These are phyloP conservation scores for Maniola jurtina DNA, from an alignment of 1,140 invertebrate genomes.

Conservation along the genomic window DNA sequence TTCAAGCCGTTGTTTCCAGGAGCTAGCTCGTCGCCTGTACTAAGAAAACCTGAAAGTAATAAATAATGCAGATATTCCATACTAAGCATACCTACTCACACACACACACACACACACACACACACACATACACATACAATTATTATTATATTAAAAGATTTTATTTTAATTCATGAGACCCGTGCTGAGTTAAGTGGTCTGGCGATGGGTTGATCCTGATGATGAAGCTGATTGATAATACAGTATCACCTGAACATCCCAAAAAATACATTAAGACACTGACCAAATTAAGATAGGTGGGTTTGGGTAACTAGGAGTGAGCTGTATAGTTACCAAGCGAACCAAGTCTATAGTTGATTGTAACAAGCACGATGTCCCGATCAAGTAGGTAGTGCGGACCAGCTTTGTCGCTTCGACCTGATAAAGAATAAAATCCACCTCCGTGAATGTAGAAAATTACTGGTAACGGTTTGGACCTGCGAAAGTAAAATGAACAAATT, in stretches of 20 bases:
- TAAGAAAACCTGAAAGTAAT: conserved; percentile 80
- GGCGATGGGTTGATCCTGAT: no score
- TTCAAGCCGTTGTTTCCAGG: conserved; percentile 87
- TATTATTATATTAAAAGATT: no score
- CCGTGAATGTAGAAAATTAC: conserved; percentile 81
- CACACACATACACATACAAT: no score
- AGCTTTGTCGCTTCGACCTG: conserved; percentile 76
- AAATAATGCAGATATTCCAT: neutral
- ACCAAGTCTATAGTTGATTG: conserved; percentile 85
- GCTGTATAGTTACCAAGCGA: conserved; percentile 78
- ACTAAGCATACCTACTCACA: no score
- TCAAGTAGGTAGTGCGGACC: conserved; percentile 83
- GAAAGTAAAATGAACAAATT: neutral
- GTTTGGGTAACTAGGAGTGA: no score
- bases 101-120: no score
- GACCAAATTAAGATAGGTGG: conserved; percentile 45
- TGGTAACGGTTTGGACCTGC: conserved; percentile 55
- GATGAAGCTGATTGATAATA: no score
- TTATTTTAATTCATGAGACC: no score
- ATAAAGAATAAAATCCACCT: conserved; percentile 63
- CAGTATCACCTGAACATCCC: no score
- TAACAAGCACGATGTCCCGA: conserved; percentile 83
- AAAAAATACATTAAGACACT: no score
- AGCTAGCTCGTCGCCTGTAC: conserved; percentile 80
- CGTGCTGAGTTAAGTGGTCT: no score